These are phyloP conservation scores for Anarrhichthys ocellatus DNA, from an alignment of 2,113 vertebrate genomes.

Conservation along the genomic window DNA sequence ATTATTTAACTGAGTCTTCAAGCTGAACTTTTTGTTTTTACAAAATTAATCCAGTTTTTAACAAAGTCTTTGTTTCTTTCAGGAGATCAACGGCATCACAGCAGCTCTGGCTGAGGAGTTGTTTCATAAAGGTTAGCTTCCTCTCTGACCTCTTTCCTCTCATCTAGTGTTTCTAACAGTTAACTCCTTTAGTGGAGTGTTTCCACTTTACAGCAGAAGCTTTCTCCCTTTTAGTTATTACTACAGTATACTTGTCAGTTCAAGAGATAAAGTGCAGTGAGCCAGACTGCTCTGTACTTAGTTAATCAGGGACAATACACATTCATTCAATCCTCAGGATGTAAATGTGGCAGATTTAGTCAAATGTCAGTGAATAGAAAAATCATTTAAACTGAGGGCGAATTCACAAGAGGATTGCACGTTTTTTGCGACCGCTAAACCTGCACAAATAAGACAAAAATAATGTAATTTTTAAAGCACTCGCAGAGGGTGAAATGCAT, in stretches of 20 bases:
- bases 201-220: background rate
- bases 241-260: background rate
- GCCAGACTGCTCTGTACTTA: background rate
- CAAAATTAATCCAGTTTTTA: background rate
- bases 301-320: background rate
- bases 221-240: background rate
- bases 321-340: background rate
- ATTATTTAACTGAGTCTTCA: background rate
- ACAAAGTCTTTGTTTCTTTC: conserved; percentile 33
- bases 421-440: background rate
- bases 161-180: background rate
- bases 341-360: background rate
- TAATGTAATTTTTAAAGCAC: too few species aligned
- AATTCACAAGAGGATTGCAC: too few species aligned
- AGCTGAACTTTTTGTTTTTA: background rate
- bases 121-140: conserved; percentile 91
- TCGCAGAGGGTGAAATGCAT: background rate
- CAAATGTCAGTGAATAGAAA: background rate
- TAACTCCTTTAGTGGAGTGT: background rate
- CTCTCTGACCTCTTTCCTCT: background rate
- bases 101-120: conserved; percentile 94
- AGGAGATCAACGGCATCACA: conserved; percentile 97
- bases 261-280: background rate
- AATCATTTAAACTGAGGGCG: too few species aligned
- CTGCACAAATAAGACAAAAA: too few species aligned